Conservation (phyloP, 2,797 vertebrate genomes). For the Peromyscus attwateri region DNA sequence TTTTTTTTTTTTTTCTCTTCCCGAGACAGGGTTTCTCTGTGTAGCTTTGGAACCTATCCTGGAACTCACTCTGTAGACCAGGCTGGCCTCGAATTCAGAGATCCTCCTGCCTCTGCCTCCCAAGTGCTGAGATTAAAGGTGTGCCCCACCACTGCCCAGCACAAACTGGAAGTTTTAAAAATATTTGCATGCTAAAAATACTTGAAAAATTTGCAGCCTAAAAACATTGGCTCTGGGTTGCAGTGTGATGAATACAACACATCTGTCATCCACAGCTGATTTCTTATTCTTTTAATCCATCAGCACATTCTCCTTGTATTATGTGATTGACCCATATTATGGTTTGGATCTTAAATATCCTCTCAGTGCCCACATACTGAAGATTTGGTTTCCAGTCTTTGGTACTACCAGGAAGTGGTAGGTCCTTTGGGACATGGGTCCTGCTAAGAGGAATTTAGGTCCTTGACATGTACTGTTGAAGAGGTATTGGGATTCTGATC, state of each 20-base stretch:
- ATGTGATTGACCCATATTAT: not conserved
- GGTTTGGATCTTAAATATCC: not conserved
- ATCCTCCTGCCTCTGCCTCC: too few species aligned
- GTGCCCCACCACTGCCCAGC: too few species aligned
- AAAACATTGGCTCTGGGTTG: slow-evolving; percentile 4
- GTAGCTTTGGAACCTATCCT: too few species aligned
- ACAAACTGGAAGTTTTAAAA: slow-evolving; percentile 22
- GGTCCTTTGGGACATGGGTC: not conserved
- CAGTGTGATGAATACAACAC: not conserved
- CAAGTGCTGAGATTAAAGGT: too few species aligned
- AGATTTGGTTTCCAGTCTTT: not conserved
- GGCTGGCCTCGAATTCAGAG: too few species aligned
- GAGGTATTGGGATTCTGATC: not conserved
- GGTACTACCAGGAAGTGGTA: not conserved
- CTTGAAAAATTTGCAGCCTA: slow-evolving; percentile 28
- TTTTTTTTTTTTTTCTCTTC: too few species aligned
- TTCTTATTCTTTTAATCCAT: slow-evolving; percentile 25
- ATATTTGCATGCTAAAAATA: slow-evolving; percentile 51
- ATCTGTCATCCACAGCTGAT: not conserved
- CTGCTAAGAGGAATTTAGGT: not conserved
- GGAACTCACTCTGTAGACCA: too few species aligned
- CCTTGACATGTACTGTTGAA: not conserved
- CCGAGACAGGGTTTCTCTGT: too few species aligned
- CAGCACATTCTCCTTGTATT: not conserved
- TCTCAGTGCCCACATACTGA: not conserved